A percentile compares a stretch with the other conserved stretches of the same genome.
Evolutionary conservation across 2,113 vertebrate species (phyloP).

Genomic region (Pteronura brasiliensis): DNA sequence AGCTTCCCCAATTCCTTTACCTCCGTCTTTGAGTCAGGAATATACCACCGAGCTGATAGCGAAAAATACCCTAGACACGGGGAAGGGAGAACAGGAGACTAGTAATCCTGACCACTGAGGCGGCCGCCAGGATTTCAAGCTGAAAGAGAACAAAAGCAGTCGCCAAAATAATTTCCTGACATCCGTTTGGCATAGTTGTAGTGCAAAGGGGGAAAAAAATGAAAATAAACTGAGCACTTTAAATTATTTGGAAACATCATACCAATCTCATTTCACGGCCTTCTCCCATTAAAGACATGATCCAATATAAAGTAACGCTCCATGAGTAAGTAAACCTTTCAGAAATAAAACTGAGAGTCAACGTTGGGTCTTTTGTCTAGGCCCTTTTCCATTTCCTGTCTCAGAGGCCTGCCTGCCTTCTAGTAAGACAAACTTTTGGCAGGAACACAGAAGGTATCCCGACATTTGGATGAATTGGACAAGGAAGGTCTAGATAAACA

Average conservation of each 20-base stretch:
- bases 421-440: conserved; percentile 58
- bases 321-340: not conserved
- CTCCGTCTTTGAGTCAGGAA: not conserved
- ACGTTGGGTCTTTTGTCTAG: not conserved
- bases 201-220: not conserved
- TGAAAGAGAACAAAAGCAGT: not conserved
- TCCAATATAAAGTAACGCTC: not conserved
- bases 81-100: not conserved
- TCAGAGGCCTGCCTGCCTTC: conserved; percentile 8
- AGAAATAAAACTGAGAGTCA: conserved; percentile 28
- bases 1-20: not conserved
- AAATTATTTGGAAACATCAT: conserved; percentile 23
- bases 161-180: not conserved
- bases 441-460: conserved; percentile 41
- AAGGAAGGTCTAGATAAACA: conserved; percentile 63
- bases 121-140: not conserved
- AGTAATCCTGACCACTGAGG: not conserved
- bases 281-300: not conserved
- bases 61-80: not conserved
- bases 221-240: not conserved
- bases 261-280: not conserved
- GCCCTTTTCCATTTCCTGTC: conserved; percentile 43
- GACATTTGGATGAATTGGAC: conserved; percentile 35
- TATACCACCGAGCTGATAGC: not conserved
- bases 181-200: not conserved